A percentile compares a stretch with the other conserved stretches of the same genome.
phyloP scores from a whole-genome alignment of 2,797 vertebrate genomes.

The Bradypus variegatus region DNA sequence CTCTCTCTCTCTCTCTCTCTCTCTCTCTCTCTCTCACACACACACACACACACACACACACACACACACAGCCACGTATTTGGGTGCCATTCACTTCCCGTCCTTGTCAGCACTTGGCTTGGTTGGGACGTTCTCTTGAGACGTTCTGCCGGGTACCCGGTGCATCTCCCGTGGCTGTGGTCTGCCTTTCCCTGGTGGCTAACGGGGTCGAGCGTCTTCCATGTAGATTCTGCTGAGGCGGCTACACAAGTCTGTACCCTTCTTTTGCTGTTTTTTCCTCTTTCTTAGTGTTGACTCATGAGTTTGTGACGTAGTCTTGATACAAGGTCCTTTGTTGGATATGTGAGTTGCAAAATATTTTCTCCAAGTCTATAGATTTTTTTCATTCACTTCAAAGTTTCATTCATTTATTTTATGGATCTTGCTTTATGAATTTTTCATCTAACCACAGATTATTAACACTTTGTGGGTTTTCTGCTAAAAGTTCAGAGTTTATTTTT shows the following conservation, averaged over 20 bases:
- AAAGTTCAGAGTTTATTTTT: not conserved
- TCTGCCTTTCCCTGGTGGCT: not conserved
- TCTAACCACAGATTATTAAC: no score
- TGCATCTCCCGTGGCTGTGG: not conserved
- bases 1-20: no score
- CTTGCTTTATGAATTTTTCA: not conserved
- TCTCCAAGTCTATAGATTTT: no score
- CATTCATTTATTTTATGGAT: rapidly evolving
- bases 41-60: no score
- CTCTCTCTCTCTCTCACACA: no score
- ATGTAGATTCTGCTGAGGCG: rapidly evolving
- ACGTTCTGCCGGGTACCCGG: no score
- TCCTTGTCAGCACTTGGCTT: not conserved
- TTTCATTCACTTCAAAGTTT: no score
- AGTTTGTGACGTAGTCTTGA: rapidly evolving
- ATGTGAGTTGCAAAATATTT: not conserved
- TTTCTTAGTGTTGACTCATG: no score
- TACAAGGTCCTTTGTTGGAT: rapidly evolving
- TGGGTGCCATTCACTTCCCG: not conserved
- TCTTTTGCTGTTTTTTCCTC: not conserved
- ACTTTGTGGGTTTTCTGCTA: not conserved
- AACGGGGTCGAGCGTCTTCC: no score
- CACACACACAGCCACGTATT: not conserved
- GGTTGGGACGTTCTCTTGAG: not conserved
- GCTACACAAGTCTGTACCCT: not conserved